These are phyloP conservation scores for Porites rus DNA, from an alignment of 92 coral and sea anemone genomes.

Conservation along the genomic window DNA sequence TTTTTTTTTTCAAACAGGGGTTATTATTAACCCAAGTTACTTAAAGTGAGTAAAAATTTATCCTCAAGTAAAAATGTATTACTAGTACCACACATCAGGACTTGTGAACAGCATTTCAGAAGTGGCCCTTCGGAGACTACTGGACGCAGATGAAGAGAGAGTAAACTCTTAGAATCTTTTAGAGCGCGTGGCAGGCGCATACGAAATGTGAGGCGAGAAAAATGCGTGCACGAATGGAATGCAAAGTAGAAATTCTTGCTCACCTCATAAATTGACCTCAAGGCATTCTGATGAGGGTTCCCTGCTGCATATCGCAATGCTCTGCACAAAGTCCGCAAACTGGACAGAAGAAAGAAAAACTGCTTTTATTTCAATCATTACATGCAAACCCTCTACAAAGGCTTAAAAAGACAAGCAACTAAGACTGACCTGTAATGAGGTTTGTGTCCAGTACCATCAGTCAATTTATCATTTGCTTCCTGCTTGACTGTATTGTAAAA, in stretches of 20 bases:
- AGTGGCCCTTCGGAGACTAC: background rate
- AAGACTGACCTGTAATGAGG: conserved; percentile 94
- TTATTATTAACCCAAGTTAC: no score
- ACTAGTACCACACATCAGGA: no score
- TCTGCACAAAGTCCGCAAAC: conserved; percentile 95
- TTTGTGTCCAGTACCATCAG: conserved; percentile 96
- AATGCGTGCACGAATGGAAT: no score
- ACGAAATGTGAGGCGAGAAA: no score
- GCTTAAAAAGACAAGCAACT: background rate
- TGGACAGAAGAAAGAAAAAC: background rate
- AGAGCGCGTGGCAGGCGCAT: no score
- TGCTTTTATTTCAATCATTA: background rate
- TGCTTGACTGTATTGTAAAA: conserved; percentile 84
- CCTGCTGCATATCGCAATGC: conserved; percentile 90
- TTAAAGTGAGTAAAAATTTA: no score
- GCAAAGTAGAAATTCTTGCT: background rate
- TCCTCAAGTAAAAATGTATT: no score
- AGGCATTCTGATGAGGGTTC: conserved; percentile 86
- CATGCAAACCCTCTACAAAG: background rate
- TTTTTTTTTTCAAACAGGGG: no score
- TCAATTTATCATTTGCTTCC: conserved; percentile 86
- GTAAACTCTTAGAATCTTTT: no score
- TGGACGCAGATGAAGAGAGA: background rate
- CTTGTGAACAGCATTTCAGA: no score
- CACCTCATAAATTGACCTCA: conserved; percentile 97